Base-by-base conservation (phyloP, 2,113 vertebrate species). In the Clarias gariepinus region DNA sequence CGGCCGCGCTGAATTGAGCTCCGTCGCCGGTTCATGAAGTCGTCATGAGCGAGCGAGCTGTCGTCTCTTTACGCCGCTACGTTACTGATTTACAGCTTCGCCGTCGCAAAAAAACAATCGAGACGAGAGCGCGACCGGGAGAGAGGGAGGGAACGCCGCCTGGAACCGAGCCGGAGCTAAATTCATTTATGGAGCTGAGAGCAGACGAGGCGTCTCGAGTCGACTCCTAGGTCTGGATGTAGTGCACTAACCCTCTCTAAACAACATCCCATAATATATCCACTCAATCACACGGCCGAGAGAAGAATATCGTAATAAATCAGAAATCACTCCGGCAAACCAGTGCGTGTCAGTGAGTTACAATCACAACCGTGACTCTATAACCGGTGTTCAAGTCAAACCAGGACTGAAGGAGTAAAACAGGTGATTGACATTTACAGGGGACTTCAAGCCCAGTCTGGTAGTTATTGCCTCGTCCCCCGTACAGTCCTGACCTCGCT, bases 11-110 rank as follows among this genome's bases (percentile, higher is more conserved):
- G 58, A 64, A 87, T 87, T 85, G 19, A 87, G 36, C 82, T 68
- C 83, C 63, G 61, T 57, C 68, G 30, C 10, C 36, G 30, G 61
- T 81, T 88, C 64, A 88, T 87, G 80, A 86, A 87, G 86, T 87
- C 78, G 15, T 53, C 74, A 74, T 71, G 69, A 79, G 86, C 66
- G 25, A 66, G 73, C 53, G 79, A 87, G 83, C 63, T 77, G 47
- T 61, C 57, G 64, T 47, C 8, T 47, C 8, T 36, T 81, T 76
- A 52, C n/a, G 33, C 36, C 41, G 23, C 21, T 25, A 57, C 21
- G 83, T 71, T 79, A 80, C 87, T 85, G 83, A 89, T 89, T 73
- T 33, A 55, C 73, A 25, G 47, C 23, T 84, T n/a, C 28, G 63
- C 19, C 80, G 58, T n/a, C 30, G n/a, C 64, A 78, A 47, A 47